Evolutionary conservation across 1,140 invertebrate species (phyloP).

Genomic region (Zaprionus taronus): DNA sequence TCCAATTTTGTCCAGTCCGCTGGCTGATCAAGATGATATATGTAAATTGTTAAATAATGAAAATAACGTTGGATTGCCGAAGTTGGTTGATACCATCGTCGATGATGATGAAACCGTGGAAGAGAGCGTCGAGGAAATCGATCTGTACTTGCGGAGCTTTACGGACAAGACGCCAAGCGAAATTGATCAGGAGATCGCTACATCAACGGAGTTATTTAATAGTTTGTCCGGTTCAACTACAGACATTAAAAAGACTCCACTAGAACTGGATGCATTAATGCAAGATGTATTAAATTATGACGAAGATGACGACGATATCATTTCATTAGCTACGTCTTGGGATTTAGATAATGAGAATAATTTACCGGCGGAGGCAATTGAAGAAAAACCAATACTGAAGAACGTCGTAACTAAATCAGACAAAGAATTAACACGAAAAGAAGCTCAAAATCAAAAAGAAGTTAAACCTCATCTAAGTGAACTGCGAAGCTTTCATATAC

Average conservation of each 20-base stretch:
- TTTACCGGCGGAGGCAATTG: background rate
- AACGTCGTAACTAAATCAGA: background rate
- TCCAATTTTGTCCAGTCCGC: background rate
- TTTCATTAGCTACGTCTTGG: conserved; percentile 56
- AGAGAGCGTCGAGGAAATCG: background rate
- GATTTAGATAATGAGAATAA: conserved; percentile 40
- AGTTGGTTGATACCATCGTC: background rate
- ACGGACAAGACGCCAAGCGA: conserved; percentile 21
- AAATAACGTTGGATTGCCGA: background rate
- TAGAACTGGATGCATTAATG: conserved; percentile 13
- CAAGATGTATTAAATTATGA: conserved; percentile 46
- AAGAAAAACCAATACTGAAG: background rate
- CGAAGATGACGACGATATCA: conserved; percentile 41
- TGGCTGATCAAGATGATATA: background rate
- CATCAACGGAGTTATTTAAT: conserved; percentile 21
- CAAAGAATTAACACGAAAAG: background rate
- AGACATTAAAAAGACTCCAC: conserved; percentile 10
- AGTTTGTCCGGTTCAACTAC: conserved; percentile 13
- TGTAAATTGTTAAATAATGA: background rate
- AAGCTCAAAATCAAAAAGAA: background rate
- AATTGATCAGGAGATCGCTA: conserved; percentile 17
- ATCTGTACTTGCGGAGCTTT: background rate
- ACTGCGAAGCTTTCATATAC: conserved; percentile 17
- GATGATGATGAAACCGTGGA: background rate
- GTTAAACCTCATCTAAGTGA: background rate